A percentile compares a stretch with the other conserved stretches of the same genome.
phyloP scores from a whole-genome alignment of 2,888 invertebrate species.

The Thymelicus sylvestris region DNA sequence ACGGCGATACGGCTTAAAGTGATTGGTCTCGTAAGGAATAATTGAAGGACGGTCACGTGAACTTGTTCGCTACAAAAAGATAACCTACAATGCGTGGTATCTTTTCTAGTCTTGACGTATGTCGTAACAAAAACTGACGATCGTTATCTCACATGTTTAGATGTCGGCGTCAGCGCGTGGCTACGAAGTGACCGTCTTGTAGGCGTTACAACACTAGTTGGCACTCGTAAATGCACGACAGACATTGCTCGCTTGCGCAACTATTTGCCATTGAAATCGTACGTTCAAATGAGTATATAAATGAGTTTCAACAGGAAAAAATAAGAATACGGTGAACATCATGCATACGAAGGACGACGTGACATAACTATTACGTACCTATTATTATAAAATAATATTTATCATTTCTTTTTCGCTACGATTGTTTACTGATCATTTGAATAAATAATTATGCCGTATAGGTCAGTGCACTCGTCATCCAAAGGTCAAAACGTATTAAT shows the following conservation, averaged over 20 bases:
- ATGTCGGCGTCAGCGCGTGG: slow-evolving; percentile 28
- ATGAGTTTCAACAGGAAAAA: slow-evolving; percentile 12
- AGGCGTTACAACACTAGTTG: slow-evolving; percentile 34
- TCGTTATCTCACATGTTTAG: slow-evolving; percentile 30
- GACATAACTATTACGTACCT: too few species aligned
- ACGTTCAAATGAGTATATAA: slow-evolving; percentile 7
- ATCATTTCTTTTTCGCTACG: too few species aligned
- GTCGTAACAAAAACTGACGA: slow-evolving; percentile 29
- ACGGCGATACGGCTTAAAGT: slow-evolving; percentile 3
- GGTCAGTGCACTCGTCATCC: too few species aligned
- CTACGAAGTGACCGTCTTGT: slow-evolving; percentile 23
- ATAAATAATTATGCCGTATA: too few species aligned
- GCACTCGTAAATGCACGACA: slow-evolving; percentile 31
- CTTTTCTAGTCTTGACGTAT: slow-evolving; percentile 12
- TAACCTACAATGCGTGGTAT: slow-evolving; percentile 30
- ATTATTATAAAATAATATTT: too few species aligned
- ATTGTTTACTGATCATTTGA: too few species aligned
- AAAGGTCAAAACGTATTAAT: too few species aligned
- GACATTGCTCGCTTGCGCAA: slow-evolving; percentile 35
- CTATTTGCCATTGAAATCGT: slow-evolving; percentile 30
- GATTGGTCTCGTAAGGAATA: slow-evolving; percentile 14
- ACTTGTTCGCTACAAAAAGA: slow-evolving; percentile 26
- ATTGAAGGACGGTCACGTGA: slow-evolving; percentile 16
- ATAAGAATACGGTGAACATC: too few species aligned
- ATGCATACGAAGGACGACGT: too few species aligned